Evolutionary conservation across 2,888 invertebrate species (phyloP).

Genomic region (Archips xylosteana): DNA sequence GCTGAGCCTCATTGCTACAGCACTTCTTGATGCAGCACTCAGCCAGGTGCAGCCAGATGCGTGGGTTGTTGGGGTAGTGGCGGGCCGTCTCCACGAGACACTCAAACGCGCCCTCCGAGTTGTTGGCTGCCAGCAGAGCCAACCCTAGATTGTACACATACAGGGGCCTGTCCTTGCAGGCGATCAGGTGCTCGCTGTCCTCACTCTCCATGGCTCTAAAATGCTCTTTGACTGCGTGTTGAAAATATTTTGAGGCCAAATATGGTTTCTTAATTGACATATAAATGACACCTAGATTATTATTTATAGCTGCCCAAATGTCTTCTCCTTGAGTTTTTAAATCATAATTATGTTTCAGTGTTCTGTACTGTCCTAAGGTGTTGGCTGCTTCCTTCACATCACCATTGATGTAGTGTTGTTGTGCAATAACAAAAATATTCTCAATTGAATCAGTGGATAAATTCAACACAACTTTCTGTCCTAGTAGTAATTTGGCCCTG

Average conservation of each 20-base stretch:
- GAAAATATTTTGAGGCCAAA: conserved; percentile 92
- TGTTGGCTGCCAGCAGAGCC: conserved; percentile 92
- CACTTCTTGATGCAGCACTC: conserved; percentile 94
- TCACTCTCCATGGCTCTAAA: conserved; percentile 76
- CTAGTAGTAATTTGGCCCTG: conserved; percentile 72
- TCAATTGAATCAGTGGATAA: conserved; percentile 75
- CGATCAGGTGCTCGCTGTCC: conserved; percentile 72
- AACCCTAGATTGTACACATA: conserved; percentile 94
- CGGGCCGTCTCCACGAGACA: conserved; percentile 95
- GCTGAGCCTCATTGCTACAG: conserved; percentile 83
- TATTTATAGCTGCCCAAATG: conserved; percentile 87
- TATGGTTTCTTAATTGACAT: conserved; percentile 93
- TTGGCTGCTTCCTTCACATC: conserved; percentile 74
- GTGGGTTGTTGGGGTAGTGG: conserved; percentile 94
- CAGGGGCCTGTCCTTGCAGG: conserved; percentile 83
- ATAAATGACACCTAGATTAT: conserved; percentile 93
- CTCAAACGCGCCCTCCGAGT: conserved; percentile 95
- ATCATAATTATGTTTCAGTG: conserved; percentile 72
- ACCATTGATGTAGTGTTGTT: conserved; percentile 76
- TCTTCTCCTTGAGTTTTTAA: conserved; percentile 78
- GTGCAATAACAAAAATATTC: conserved; percentile 77
- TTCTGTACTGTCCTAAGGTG: conserved; percentile 71
- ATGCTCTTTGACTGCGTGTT: conserved; percentile 92
- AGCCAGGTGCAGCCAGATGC: conserved; percentile 96
- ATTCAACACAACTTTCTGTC: conserved; percentile 65